Evolutionary conservation across 1,140 invertebrate genomes (phyloP), one percentile per base, ranked within the genome.

Genomic region (Bombus sylvicola): DNA sequence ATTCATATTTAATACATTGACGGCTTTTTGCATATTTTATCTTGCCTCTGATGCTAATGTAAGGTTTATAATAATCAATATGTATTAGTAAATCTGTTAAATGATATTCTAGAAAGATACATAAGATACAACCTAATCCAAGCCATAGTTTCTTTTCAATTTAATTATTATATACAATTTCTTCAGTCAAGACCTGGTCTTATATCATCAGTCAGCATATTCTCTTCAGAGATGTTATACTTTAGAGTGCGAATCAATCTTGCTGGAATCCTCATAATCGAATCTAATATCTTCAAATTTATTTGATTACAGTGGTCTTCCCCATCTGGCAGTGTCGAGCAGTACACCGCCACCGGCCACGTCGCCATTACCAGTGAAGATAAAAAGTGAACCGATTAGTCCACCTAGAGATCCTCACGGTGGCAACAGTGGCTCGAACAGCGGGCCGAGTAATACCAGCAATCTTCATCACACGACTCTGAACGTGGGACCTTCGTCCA

Each of bases 321-420:
- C 97, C 89, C 97, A 98, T 91, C 95, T 98, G 92, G 96, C 96
- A 88, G 97, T 98, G 80, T 98, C 97, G 82, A 98, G 98, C 93
- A 98, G 98, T 92, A 98, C 97, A 88, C 97, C 97, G 28, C 97
- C 97, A 34, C 95, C 96, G 62, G 97, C 97, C 66, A 97, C 97
- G 83, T 98, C 98, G 88, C 98, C 98, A 15, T 95, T 97, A 91
- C 97, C 98, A 86, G 97, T 99, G 78, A 98, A 98, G 95, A 98
- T 99, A 93, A 99, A 99, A 95, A 98, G 98, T 90, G 98, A 99
- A 95, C 98, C 98, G 28, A 98, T 99, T 92, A 98, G 98, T 90
- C 98, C 98, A 82, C 98, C 98, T 9, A 95, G 97, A 81, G 97
- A 96, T 89, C 96, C 96, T 84, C 95, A 96, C 84, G 93, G 94